Base-by-base conservation (phyloP, 2,797 vertebrate genomes). In the Epinephelus awoara region DNA sequence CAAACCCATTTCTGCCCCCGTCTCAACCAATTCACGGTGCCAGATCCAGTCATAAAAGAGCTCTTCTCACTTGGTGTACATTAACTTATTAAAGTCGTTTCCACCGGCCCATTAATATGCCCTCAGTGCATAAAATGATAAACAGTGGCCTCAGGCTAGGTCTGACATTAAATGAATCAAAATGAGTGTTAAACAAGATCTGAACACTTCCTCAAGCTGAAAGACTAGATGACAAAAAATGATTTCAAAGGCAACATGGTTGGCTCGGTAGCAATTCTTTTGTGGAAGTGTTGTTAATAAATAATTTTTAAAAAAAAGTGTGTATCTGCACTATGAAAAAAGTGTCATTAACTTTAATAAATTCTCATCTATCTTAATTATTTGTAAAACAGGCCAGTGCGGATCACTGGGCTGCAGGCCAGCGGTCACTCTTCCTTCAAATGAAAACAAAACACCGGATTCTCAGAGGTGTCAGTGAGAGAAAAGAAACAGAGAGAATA, bases 1-100 rank as follows among this genome's bases (percentile, higher is more conserved):
- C 62, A 85, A 85, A 80, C 75, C 56, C 54, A 86, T 90, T 88
- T 83, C 64, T 57, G 61, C 52, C 67, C 76, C 77, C 74, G 77
- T 90, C 82, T 74, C 47, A 67, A 84, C 75, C 79, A 75, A 91
- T 83, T 80, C 72, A 65, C 18, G 18, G 25, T 80, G 82, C 77
- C 71, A 80, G 56, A 84, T 71, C 71, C n/a, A 64, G 86, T 76
- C 77, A 76, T 84, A 66, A 84, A 92, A 74, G 80, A 73, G 71
- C 67, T 80, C 68, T 13, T 67, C 72, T 84, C 56, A 44, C 64
- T 81, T 62, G 59, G 47, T 83, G 68, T 82, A 75, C 84, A 91
- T 93, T 88, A 82, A 87, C 86, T 90, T 91, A 89, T 86, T 89
- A 84, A 87, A 89, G 83, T 76, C 50, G 42, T 84, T 89, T 88